Evolutionary conservation across 2,797 vertebrate genomes (phyloP).

Genomic region (Epinephelus malabaricus): DNA sequence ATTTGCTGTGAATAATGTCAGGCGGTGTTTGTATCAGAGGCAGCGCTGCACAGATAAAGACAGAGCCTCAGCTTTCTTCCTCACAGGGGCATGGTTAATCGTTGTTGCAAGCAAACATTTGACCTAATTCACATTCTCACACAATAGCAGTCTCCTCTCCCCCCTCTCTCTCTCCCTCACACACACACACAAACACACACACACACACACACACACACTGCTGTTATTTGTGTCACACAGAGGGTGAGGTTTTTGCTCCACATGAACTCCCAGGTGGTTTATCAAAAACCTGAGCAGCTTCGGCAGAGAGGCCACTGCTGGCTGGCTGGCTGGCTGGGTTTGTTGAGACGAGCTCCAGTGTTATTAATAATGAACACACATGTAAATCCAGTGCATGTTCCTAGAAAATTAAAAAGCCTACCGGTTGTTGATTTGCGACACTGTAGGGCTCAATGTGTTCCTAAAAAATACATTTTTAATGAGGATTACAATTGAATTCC

Average conservation of each 20-base stretch:
- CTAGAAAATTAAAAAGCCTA: constrained; percentile 54
- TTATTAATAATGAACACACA: constrained; percentile 67
- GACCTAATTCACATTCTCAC: constrained; percentile 87
- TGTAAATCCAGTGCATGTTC: constrained; percentile 59
- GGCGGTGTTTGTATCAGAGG: constrained; percentile 50
- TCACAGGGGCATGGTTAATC: constrained; percentile 82
- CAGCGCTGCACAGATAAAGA: constrained; percentile 61
- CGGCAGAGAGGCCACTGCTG: constrained; percentile 57
- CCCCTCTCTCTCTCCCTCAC: background rate
- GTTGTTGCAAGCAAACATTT: constrained; percentile 86
- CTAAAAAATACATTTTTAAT: constrained; percentile 33
- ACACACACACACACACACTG: constrained; percentile 53
- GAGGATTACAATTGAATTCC: constrained; percentile 48
- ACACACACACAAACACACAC: constrained; percentile 42
- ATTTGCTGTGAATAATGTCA: constrained; percentile 44
- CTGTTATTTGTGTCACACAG: constrained; percentile 82
- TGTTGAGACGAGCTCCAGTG: constrained; percentile 40
- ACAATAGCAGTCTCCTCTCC: constrained; percentile 77
- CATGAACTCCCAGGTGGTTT: constrained; percentile 81
- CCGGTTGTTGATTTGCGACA: constrained; percentile 31
- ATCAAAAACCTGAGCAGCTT: constrained; percentile 80
- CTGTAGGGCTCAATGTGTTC: constrained; percentile 27
- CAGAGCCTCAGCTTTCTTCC: constrained; percentile 70
- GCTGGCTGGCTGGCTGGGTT: constrained; percentile 44
- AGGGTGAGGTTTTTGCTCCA: constrained; percentile 78